Conservation (phyloP, 2,888 invertebrate genomes). For the Deroplatys truncata region DNA sequence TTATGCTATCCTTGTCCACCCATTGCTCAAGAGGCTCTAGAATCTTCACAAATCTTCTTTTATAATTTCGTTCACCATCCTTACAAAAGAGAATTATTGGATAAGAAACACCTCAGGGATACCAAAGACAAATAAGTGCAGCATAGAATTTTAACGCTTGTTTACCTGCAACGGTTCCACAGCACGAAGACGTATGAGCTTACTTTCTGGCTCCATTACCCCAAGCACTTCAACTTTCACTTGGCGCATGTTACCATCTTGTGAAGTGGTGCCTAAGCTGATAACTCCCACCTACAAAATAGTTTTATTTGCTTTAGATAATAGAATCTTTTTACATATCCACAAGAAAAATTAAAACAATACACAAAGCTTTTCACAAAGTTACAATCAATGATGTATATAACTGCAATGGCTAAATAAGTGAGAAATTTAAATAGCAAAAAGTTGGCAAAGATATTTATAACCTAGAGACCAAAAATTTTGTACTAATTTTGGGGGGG, state of each 20-base stretch:
- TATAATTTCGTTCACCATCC: conserved; percentile 74
- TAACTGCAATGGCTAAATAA: no score
- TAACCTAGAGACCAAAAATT: no score
- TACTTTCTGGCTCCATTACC: conserved; percentile 69
- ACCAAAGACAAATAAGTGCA: neutral
- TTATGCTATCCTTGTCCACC: conserved; percentile 66
- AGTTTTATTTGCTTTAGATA: neutral
- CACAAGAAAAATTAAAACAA: no score
- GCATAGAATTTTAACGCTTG: neutral
- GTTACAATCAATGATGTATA: no score
- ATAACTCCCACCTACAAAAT: conserved; percentile 66
- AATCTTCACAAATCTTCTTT: conserved; percentile 77
- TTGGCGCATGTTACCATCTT: conserved; percentile 68
- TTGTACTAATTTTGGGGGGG: no score
- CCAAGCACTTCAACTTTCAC: conserved; percentile 87
- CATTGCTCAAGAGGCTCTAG: conserved; percentile 72
- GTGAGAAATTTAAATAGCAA: no score
- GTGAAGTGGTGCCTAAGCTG: conserved; percentile 80
- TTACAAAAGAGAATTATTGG: neutral
- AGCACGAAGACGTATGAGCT: conserved; percentile 70
- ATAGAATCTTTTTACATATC: no score
- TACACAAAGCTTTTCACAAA: neutral
- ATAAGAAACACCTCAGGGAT: neutral
- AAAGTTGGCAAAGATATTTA: no score
- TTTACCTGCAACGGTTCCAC: conserved; percentile 66